Evolutionary conservation across 2,888 invertebrate species (phyloP), one percentile per base, ranked within the genome.

Genomic region (Caenorhabditis wallacei): DNA sequence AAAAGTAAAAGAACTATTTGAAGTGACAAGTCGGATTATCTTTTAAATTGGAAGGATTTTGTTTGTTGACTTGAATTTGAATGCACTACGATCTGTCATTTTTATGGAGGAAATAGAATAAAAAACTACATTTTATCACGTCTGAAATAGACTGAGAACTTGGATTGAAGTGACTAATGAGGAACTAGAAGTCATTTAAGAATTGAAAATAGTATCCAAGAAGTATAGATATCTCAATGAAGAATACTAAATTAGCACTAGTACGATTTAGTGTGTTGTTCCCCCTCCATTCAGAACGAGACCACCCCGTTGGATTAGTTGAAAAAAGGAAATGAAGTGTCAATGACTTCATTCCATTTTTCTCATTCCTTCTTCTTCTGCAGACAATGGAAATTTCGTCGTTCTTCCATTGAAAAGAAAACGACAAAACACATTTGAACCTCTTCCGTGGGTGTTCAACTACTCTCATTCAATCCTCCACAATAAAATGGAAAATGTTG

Each of bases 1-100:
- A 48, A 43, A 61, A 59, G 40, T 59, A 40, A 37, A 59, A 16
- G n/a, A 59, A 26, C 18, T 46, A 61, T 43, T n/a, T 11, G 40
- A 43, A 61, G 24, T 43, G 64, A 64, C 64, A 51, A 64, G 18
- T 51, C 48, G 35, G 64, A 64, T 48, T 64, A 64, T 26, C 11
- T 20, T 64, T 20, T 4, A 30, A 35, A 64, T 26, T 63, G 40
- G 30, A 20, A 64, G 48, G 64, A 48, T 48, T 56, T 35, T 46
- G 26, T n/a, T 63, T 64, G 64, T 64, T 64, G 64, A 64, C 48
- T 64, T 16, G 64, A 20, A 26, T 63, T 43, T 13, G 3, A 40
- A 37, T 43, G 16, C 7, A 61, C 43, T 26, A 2, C 1, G 46
- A 46, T 26, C 18, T 26, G 43, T 46, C 26, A 22, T 20, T 35